Evolutionary conservation across 2,113 vertebrate genomes (phyloP).

Genomic region (Salvelinus namaycush): DNA sequence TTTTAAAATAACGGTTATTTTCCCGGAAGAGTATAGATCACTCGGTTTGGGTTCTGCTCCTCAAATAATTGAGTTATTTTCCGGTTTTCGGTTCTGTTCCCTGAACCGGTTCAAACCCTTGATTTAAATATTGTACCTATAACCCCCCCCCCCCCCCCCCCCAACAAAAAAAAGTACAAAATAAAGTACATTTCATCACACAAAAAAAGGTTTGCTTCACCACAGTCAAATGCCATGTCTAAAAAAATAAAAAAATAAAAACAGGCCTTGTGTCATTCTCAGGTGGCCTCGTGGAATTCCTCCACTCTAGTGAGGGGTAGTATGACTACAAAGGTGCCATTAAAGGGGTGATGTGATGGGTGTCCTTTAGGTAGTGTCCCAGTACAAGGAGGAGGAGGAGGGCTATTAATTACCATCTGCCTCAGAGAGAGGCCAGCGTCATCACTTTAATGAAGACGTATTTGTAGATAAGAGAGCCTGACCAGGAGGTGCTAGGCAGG

Average conservation of each 20-base stretch:
- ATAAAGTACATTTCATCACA: too few relatives aligned
- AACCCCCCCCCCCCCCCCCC: too few relatives aligned
- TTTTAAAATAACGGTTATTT: too few relatives aligned
- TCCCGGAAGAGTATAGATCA: too few relatives aligned
- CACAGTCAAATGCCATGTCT: too few relatives aligned
- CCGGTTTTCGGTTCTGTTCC: too few relatives aligned
- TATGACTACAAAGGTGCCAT: constrained; percentile 22
- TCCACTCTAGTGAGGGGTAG: constrained; percentile 36
- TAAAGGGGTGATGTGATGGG: constrained; percentile 24
- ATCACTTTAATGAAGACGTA: constrained; percentile 78
- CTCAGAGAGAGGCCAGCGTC: constrained; percentile 59
- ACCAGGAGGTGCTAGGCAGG: constrained; percentile 68
- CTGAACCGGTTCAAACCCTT: too few relatives aligned
- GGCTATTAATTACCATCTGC: constrained; percentile 78
- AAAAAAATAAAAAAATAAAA: background rate
- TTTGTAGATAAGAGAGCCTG: constrained; percentile 55
- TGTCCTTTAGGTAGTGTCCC: constrained; percentile 73
- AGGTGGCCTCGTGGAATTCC: constrained; percentile 29
- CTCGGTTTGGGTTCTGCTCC: too few relatives aligned
- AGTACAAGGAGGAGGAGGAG: constrained; percentile 43
- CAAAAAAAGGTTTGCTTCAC: too few relatives aligned
- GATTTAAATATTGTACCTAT: too few relatives aligned
- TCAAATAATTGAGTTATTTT: too few relatives aligned
- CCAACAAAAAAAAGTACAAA: too few relatives aligned
- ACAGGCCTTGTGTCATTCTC: constrained; percentile 43